phyloP scores from a whole-genome alignment of 2,797 vertebrate species.

The Squalus acanthias region DNA sequence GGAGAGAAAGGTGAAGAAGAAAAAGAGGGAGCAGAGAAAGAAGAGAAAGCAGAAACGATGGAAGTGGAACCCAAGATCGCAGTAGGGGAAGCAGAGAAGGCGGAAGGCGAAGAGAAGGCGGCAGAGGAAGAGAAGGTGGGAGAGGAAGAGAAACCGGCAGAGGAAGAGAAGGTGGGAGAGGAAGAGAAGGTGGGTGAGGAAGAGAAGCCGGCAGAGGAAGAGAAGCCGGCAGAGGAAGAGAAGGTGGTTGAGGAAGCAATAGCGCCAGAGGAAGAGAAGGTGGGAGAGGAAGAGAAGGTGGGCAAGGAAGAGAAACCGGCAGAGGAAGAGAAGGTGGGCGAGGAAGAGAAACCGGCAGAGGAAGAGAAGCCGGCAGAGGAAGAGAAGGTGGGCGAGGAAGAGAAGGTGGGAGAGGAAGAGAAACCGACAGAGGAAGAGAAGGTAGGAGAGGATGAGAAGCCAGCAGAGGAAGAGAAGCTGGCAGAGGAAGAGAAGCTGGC shows the following conservation, averaged over 20 bases:
- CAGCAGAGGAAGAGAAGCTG: too few relatives aligned
- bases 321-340: not conserved
- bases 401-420: not conserved
- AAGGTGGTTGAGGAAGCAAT: not conserved
- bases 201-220: not conserved
- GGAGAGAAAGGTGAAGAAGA: too few relatives aligned
- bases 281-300: not conserved
- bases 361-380: not conserved
- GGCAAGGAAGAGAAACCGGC: not conserved
- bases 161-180: not conserved
- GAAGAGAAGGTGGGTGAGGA: not conserved
- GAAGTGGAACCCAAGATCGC: too few relatives aligned
- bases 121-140: not conserved
- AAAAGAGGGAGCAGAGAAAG: not conserved
- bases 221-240: not conserved
- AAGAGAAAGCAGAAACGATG: not conserved
- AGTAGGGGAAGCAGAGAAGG: not conserved
- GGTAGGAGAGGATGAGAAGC: too few relatives aligned
- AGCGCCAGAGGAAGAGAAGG: not conserved
- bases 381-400: not conserved
- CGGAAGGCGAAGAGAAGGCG: not conserved
- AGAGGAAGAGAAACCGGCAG: not conserved
- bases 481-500: too few relatives aligned
- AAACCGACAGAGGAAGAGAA: not conserved
- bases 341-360: not conserved